Evolutionary conservation across 2,113 vertebrate genomes (phyloP).

Genomic region (Orycteropus afer): DNA sequence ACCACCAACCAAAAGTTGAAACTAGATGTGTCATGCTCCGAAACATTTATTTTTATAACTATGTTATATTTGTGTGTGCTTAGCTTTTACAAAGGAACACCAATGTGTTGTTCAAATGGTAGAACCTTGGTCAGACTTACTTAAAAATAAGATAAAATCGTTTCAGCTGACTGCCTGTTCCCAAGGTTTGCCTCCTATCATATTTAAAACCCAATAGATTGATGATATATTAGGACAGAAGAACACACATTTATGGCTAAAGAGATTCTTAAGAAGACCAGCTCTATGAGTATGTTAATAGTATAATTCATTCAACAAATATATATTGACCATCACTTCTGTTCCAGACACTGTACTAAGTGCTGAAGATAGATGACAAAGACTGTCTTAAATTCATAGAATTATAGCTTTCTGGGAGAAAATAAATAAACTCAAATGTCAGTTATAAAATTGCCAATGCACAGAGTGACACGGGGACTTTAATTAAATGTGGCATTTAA

Average conservation of each 20-base stretch:
- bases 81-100: neutral
- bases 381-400: neutral
- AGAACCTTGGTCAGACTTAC: neutral
- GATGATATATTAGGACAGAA: neutral
- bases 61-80: neutral
- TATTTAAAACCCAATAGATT: neutral
- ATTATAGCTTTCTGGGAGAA: neutral
- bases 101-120: neutral
- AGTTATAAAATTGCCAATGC: neutral
- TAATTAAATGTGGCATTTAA: neutral
- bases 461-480: neutral
- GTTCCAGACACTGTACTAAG: neutral
- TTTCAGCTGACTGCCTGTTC: neutral
- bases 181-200: neutral
- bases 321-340: neutral
- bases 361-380: neutral
- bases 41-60: neutral
- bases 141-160: neutral
- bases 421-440: neutral
- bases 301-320: neutral
- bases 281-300: neutral
- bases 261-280: neutral
- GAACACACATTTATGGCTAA: neutral
- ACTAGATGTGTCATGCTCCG: neutral
- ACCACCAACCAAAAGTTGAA: neutral